phyloP scores from a whole-genome alignment of 2,797 vertebrate genomes.

The Peromyscus attwateri region DNA sequence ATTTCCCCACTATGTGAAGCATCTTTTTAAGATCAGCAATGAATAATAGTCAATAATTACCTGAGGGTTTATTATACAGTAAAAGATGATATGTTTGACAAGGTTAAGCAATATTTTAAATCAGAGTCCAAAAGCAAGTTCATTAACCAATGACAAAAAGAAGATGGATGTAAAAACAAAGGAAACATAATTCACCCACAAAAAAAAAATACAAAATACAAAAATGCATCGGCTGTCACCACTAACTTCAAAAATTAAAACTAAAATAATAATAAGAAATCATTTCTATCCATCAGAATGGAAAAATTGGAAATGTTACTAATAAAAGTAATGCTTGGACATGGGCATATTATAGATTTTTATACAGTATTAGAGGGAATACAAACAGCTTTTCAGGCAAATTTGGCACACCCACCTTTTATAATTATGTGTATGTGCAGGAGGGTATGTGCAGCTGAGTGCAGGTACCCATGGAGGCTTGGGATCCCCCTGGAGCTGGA shows the following conservation, averaged over 20 bases:
- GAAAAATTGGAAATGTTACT: background rate
- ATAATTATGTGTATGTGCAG: background rate
- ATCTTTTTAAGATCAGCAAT: conserved; percentile 15
- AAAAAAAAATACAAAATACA: conserved; percentile 36
- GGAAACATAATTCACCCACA: conserved; percentile 33
- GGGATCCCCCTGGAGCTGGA: background rate
- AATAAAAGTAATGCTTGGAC: background rate
- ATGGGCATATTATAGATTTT: background rate
- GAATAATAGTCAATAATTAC: conserved; percentile 15
- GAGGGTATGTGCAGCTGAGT: background rate
- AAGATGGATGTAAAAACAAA: conserved; percentile 7
- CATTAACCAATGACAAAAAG: conserved; percentile 21
- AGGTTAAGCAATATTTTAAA: conserved; percentile 17
- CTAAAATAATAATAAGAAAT: conserved; percentile 8
- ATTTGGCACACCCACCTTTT: background rate
- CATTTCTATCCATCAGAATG: background rate
- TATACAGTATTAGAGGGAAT: background rate
- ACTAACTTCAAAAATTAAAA: conserved; percentile 49
- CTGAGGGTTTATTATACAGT: background rate
- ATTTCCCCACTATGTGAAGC: background rate
- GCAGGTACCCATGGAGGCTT: background rate
- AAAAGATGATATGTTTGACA: background rate
- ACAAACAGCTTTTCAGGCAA: background rate
- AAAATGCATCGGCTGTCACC: background rate
- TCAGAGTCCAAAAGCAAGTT: background rate